A percentile compares a stretch with the other conserved stretches of the same genome.
Evolutionary conservation across 1,140 invertebrate species (phyloP).

Genomic region (Pseudomyrmex dendroicus): DNA sequence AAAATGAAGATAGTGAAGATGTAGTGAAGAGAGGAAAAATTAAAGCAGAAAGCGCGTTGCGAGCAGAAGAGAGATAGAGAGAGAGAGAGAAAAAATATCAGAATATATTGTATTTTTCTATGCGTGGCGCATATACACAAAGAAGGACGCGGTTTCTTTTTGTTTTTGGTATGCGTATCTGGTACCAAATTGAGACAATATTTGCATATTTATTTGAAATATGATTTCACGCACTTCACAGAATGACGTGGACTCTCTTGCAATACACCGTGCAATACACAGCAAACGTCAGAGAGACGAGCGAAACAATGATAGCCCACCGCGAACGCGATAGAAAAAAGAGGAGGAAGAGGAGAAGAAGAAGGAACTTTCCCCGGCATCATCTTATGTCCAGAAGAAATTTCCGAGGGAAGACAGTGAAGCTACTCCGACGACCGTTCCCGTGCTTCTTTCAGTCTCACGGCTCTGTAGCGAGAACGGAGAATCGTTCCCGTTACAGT

Average conservation of each 20-base stretch:
- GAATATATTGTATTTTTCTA: constrained; percentile 5
- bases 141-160: too few relatives aligned
- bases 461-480: not conserved
- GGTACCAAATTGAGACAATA: constrained; percentile 37
- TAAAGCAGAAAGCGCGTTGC: constrained; percentile 26
- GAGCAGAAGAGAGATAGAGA: not conserved
- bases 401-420: constrained; percentile 65
- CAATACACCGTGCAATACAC: not conserved
- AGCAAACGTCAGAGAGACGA: not conserved
- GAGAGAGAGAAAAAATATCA: too few relatives aligned
- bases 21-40: constrained; percentile 28
- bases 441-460: constrained; percentile 28
- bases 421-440: constrained; percentile 51
- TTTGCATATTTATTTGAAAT: constrained; percentile 51
- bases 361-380: constrained; percentile 29
- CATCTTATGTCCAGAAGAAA: constrained; percentile 68
- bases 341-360: not conserved
- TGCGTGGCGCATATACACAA: not conserved
- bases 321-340: not conserved
- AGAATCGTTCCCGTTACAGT: constrained; percentile 20
- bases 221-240: constrained; percentile 52
- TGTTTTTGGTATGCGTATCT: too few relatives aligned
- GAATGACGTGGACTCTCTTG: constrained; percentile 38
- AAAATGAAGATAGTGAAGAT: constrained; percentile 24
- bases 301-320: constrained; percentile 63